These are phyloP conservation scores for Axea sp. DNA, from an alignment of 2,888 invertebrate species.

Conservation along the genomic window DNA sequence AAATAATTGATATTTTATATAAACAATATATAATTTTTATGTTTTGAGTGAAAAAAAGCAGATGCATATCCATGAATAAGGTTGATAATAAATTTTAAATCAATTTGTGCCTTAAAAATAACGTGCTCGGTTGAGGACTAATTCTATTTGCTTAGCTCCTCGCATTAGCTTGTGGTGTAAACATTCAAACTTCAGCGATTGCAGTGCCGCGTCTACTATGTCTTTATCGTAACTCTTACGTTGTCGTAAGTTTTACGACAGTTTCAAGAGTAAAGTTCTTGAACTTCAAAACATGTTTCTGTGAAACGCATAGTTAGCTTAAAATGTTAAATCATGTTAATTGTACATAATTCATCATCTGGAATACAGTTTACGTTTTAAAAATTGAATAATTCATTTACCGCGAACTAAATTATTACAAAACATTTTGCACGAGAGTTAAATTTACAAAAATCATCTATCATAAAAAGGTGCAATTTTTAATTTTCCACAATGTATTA, in stretches of 20 bases:
- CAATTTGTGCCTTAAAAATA: conserved; percentile 20
- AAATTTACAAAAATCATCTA: too few species aligned
- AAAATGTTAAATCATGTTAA: conserved; percentile 29
- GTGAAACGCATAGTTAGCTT: conserved; percentile 8
- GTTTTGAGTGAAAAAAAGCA: too few species aligned
- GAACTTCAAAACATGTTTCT: conserved; percentile 34
- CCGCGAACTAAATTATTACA: background rate
- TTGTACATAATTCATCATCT: conserved; percentile 39
- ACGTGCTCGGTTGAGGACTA: conserved; percentile 7
- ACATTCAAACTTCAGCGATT: conserved; percentile 48
- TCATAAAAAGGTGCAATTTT: too few species aligned
- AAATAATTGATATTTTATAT: too few species aligned
- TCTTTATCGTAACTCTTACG: conserved; percentile 43
- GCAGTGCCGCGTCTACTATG: conserved; percentile 29
- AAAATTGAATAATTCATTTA: background rate
- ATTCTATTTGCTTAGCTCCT: conserved; percentile 39
- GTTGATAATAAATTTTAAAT: too few species aligned
- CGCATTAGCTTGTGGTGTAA: conserved; percentile 41
- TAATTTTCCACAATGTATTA: too few species aligned
- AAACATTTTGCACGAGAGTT: too few species aligned
- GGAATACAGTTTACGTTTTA: background rate
- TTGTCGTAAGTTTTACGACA: conserved; percentile 51
- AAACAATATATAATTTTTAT: too few species aligned
- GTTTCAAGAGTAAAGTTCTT: conserved; percentile 49
- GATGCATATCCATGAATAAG: too few species aligned